A percentile compares a stretch with the other conserved stretches of the same genome.
Conservation (phyloP, 2,888 invertebrate genomes). For the Muscina levida region DNA sequence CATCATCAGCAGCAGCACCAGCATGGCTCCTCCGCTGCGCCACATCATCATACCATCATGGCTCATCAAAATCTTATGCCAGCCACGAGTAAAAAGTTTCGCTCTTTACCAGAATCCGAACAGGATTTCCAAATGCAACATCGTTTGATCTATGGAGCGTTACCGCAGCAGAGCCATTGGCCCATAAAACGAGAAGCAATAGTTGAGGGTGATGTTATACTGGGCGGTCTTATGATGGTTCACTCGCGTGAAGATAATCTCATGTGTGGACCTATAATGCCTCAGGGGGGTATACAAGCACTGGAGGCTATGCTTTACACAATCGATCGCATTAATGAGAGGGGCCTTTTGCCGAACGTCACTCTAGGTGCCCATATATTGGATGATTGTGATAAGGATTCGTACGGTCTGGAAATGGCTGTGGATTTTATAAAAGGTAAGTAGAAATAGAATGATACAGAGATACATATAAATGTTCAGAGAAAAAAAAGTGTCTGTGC, state of each 20-base stretch:
- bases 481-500: too few relatives aligned
- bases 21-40: neutral
- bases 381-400: slow-evolving; percentile 96
- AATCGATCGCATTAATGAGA: slow-evolving; percentile 86
- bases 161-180: slow-evolving; percentile 81
- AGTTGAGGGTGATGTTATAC: slow-evolving; percentile 90
- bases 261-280: slow-evolving; percentile 93
- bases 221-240: slow-evolving; percentile 96
- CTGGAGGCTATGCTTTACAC: slow-evolving; percentile 94
- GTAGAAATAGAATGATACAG: slow-evolving; percentile 66
- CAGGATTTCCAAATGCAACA: slow-evolving; percentile 68
- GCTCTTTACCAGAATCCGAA: slow-evolving; percentile 76
- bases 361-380: slow-evolving; percentile 91
- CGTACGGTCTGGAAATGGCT: slow-evolving; percentile 94
- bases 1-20: slow-evolving; percentile 20
- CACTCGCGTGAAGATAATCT: slow-evolving; percentile 90
- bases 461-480: too few relatives aligned
- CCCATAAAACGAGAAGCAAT: slow-evolving; percentile 89
- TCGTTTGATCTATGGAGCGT: slow-evolving; percentile 63
- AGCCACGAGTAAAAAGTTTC: slow-evolving; percentile 69
- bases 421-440: slow-evolving; percentile 95
- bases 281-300: slow-evolving; percentile 92
- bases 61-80: slow-evolving; percentile 39
- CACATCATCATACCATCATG: slow-evolving; percentile 24
- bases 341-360: slow-evolving; percentile 84